Evolutionary conservation across 2,797 vertebrate genomes (phyloP), one percentile per base, ranked within the genome.

Genomic region (Helicolenus hilgendorfi): DNA sequence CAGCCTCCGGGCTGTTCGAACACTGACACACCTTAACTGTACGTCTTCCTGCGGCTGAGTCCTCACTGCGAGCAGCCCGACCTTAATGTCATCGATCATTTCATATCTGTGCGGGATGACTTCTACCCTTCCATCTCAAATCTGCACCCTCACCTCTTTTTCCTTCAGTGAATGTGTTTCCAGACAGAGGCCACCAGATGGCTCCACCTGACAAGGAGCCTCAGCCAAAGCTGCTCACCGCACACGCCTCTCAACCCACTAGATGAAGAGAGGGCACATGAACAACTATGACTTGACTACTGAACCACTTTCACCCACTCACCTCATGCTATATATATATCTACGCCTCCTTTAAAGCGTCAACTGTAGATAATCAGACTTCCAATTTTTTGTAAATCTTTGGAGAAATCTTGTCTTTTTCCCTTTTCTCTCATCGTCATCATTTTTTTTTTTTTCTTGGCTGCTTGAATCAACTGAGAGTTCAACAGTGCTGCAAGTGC

Each of bases 181-280:
- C 71, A 68, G 81, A 75, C 84, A 14, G 56, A 76, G 67, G 90
- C 93, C 94, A 94, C 90, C 64, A 90, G 89, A 81, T 79, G 96
- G 90, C 92, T 79, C 87, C 69, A 90, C 62, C 26, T 77, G 84
- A 87, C 31, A 79, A 68, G 89, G 83, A 87, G 87, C 84, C 90
- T 86, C 90, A 91, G 93, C 90, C 88, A 86, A 94, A 93, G 93
- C 93, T 85, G 89, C 89, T 92, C 91, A 85, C 85, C 58, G 55
- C 90, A 94, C 88, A 88, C 73, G 64, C 80, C 87, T 92, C 88
- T 90, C 84, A 77, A 36, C 38, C 79, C 83, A 58, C 72, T 26
- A 79, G 80, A 81, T 35, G 31, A 77, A 77, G 41, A 78, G 78
- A 81, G 77, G 77, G 31, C 60, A 65, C 20, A 20, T 26, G 41